Evolutionary conservation across 1,140 invertebrate species (phyloP), one percentile per base, ranked within the genome.

Genomic region (Chymomyza costata): DNA sequence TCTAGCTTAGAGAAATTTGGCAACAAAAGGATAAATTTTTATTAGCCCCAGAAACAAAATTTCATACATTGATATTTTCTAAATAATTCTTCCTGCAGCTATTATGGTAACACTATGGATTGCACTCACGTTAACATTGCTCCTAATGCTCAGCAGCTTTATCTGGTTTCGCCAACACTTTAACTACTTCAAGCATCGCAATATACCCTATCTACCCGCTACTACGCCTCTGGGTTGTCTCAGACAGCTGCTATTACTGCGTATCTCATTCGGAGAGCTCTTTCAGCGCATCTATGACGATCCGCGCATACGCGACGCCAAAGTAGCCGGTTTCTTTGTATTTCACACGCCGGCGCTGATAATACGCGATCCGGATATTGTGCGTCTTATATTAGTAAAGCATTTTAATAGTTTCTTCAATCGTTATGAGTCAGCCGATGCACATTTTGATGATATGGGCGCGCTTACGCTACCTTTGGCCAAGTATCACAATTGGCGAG

Each of bases 321-420:
- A 82, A 19, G 15, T 68, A 0, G 58, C 83, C 2, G 87, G 87
- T 3, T 80, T 87, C 39, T 87, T 82, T 56, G 63, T 87, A 15
- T 80, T 87, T 5, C 70, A 85, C 32, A 69, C 71, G 8, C 89
- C 89, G 0, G 83, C 76, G 1, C 40, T 90, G 0, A 69, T 90
- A 5, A 48, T 90, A 0, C 76, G 86, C 2, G 88, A 89, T 71
- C 87, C 87, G 0, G 86, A 87, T 16, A 46, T 90, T 1, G 85
- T 90, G 1, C 87, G 87, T 31, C 53, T 73, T 13, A 81, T 90
- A 44, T 50, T 89, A 1, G 73, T 89, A 2, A 88, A 87, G 54
- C 85, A 87, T 41, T 88, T 88, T 32, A 81, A 86, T 35, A 63
- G 47, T 17, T 85, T 85, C 30, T 49, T 69, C 2, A 85, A 85